Conservation (phyloP, 2,888 invertebrate genomes). For the Hypsopygia costalis region DNA sequence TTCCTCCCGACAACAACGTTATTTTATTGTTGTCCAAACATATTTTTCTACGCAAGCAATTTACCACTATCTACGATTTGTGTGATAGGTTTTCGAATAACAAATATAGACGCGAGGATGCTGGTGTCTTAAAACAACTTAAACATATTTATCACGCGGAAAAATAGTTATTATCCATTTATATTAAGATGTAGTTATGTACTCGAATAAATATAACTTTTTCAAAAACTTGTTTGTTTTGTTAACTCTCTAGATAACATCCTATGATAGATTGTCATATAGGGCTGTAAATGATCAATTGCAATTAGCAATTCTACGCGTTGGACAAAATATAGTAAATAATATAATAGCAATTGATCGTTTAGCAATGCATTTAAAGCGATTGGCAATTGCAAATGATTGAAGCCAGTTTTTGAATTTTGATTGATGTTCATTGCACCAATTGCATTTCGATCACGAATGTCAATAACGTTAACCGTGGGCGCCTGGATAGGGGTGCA, state of each 20-base stretch:
- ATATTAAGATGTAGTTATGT: slow-evolving; percentile 81
- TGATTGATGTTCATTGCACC: too few relatives aligned
- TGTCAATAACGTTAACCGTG: too few relatives aligned
- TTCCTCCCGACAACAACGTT: slow-evolving; percentile 48
- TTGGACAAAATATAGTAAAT: too few relatives aligned
- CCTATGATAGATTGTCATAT: too few relatives aligned
- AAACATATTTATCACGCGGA: slow-evolving; percentile 76
- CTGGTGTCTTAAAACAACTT: slow-evolving; percentile 67
- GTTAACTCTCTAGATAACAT: slow-evolving; percentile 18
- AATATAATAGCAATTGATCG: too few relatives aligned
- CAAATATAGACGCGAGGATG: slow-evolving; percentile 50
- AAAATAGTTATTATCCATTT: slow-evolving; percentile 77
- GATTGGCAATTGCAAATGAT: too few relatives aligned
- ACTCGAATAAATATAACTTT: slow-evolving; percentile 82
- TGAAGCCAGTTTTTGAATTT: too few relatives aligned
- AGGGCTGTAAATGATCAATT: too few relatives aligned
- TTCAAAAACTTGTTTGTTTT: slow-evolving; percentile 51
- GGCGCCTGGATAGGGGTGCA: too few relatives aligned
- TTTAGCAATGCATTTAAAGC: too few relatives aligned
- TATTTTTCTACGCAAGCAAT: slow-evolving; percentile 64
- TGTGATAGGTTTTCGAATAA: slow-evolving; percentile 65
- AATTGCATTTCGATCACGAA: too few relatives aligned
- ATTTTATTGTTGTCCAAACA: slow-evolving; percentile 46
- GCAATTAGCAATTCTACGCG: too few relatives aligned
- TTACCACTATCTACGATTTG: slow-evolving; percentile 56